A percentile compares a stretch with the other conserved stretches of the same genome.
These are phyloP conservation scores for Tachyglossus aculeatus DNA, from an alignment of 2,797 vertebrate genomes.

Conservation along the genomic window DNA sequence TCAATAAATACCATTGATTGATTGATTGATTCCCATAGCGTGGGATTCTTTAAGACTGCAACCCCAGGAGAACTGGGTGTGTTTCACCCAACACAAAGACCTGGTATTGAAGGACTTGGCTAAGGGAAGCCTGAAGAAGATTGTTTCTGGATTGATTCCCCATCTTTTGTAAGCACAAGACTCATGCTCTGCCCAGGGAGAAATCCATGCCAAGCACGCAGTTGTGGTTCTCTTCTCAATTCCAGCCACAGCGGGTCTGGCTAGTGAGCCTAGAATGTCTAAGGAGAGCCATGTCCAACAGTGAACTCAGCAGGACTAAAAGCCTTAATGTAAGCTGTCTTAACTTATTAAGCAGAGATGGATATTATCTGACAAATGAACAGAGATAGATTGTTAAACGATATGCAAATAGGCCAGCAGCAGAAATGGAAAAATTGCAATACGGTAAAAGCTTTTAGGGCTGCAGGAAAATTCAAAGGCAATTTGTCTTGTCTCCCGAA, in stretches of 20 bases:
- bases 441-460: constrained; percentile 74
- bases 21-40: too few species aligned
- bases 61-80: too few species aligned
- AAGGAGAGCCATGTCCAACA: not conserved
- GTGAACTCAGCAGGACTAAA: constrained; percentile 16
- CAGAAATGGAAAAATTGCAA: constrained; percentile 74
- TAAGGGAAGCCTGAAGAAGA: too few species aligned
- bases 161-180: too few species aligned
- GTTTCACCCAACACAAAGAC: too few species aligned
- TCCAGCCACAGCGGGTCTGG: not conserved
- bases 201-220: not conserved
- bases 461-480: constrained; percentile 72
- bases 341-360: constrained; percentile 65
- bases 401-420: constrained; percentile 75
- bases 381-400: constrained; percentile 65
- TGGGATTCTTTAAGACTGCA: too few species aligned
- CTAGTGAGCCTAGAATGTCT: not conserved
- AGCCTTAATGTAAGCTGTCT: constrained; percentile 49
- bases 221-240: not conserved
- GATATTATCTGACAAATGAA: constrained; percentile 71
- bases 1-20: too few species aligned
- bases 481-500: constrained; percentile 70
- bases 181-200: not conserved
- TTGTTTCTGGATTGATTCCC: too few species aligned
- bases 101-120: too few species aligned